These are phyloP conservation scores for Anguilla obscura DNA, from an alignment of 2,797 vertebrate genomes.

Conservation along the genomic window DNA sequence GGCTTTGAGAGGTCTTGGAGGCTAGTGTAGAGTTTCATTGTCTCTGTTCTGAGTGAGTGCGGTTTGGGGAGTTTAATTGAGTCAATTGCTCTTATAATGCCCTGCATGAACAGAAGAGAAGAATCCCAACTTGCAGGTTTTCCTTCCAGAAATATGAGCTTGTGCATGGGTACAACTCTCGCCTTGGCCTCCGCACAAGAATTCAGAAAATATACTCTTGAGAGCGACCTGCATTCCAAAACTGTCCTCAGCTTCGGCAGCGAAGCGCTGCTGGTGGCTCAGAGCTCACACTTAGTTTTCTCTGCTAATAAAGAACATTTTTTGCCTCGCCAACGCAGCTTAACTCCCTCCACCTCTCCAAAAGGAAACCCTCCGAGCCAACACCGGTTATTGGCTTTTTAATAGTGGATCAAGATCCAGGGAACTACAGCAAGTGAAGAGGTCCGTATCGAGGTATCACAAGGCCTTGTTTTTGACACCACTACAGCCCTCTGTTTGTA, in stretches of 20 bases:
- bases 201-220: constrained; percentile 41
- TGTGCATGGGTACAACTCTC: constrained; percentile 42
- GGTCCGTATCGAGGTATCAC: not conserved
- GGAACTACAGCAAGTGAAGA: not conserved
- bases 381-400: not conserved
- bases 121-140: constrained; percentile 44
- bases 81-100: not conserved
- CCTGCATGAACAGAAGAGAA: constrained; percentile 39
- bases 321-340: not conserved
- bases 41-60: not conserved
- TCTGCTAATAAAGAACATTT: not conserved
- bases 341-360: not conserved
- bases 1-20: not conserved
- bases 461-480: not conserved
- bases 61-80: not conserved
- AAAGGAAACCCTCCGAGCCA: not conserved
- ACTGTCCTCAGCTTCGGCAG: constrained; percentile 34
- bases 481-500: not conserved
- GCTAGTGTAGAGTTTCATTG: not conserved
- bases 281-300: not conserved
- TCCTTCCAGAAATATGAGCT: constrained; percentile 49
- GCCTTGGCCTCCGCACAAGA: constrained; percentile 48
- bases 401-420: not conserved
- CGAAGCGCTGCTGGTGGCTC: not conserved
- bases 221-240: constrained; percentile 56